phyloP scores from a whole-genome alignment of 2,888 invertebrate genomes.

The Caenorhabditis sp. region DNA sequence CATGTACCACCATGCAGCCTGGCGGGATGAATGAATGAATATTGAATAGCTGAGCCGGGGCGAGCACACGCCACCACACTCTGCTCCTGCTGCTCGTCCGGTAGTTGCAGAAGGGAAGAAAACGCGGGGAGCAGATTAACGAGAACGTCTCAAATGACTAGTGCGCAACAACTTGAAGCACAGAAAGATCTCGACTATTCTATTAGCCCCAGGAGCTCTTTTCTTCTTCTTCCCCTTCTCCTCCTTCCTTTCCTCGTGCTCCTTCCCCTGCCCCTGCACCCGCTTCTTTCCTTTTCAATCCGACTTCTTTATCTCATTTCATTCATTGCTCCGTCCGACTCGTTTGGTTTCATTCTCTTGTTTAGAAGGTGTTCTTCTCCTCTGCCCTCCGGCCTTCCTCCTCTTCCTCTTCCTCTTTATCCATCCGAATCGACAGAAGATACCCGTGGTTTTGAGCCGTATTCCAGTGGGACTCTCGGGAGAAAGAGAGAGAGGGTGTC shows the following conservation, averaged over 20 bases:
- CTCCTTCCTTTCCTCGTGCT: not conserved
- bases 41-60: slow-evolving; percentile 7
- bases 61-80: slow-evolving; percentile 9
- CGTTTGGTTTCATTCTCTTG: not conserved
- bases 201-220: not conserved
- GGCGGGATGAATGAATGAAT: slow-evolving; percentile 17
- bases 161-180: slow-evolving; percentile 8
- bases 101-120: not conserved
- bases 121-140: slow-evolving; percentile 3
- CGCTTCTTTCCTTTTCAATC: too few species aligned
- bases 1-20: not conserved
- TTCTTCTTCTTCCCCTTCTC: too few species aligned
- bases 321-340: too few species aligned
- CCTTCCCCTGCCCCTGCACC: not conserved
- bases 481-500: slow-evolving; percentile 14
- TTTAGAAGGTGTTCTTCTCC: slow-evolving; percentile 4
- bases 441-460: not conserved
- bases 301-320: not conserved
- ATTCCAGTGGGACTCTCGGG: slow-evolving; percentile 1
- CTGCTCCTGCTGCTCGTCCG: too few species aligned
- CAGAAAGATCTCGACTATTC: too few species aligned
- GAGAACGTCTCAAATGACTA: slow-evolving; percentile 22
- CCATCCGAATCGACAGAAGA: not conserved
- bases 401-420: too few species aligned
- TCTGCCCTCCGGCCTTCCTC: too few species aligned